A percentile compares a stretch with the other conserved stretches of the same genome.
Evolutionary conservation across 2,113 vertebrate genomes (phyloP).

Genomic region (Manacus vitellinus): DNA sequence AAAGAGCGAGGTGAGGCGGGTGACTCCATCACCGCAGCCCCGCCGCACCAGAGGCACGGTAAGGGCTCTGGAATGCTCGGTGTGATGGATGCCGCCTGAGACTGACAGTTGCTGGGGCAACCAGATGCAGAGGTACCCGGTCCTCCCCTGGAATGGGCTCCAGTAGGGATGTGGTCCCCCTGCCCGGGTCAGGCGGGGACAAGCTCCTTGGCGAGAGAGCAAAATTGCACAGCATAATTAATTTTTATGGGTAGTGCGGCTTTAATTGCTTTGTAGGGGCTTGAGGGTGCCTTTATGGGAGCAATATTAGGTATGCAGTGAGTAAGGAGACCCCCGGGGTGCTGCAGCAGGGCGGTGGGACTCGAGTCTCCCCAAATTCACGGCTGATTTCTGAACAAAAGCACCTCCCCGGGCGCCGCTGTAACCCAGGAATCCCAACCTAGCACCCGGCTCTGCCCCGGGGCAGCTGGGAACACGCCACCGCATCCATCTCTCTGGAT

Average conservation of each 20-base stretch:
- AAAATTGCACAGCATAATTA: accelerated
- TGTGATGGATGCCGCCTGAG: neutral
- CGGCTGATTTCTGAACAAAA: neutral
- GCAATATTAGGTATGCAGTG: neutral
- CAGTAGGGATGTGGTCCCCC: neutral
- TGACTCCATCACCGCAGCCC: neutral
- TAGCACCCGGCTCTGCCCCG: neutral
- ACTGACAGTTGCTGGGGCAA: slow-evolving; percentile 32
- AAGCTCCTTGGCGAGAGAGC: neutral
- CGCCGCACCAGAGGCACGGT: neutral
- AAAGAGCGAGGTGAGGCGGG: neutral
- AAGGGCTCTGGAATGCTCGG: neutral
- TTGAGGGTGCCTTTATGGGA: neutral
- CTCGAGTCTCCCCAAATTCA: neutral
- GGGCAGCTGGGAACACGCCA: neutral
- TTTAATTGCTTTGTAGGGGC: neutral
- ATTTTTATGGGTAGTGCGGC: neutral
- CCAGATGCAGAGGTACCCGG: neutral
- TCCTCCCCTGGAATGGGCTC: neutral
- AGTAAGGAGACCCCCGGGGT: neutral
- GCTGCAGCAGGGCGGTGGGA: neutral
- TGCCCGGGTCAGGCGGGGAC: neutral
- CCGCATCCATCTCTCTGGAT: neutral
- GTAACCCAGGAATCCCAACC: neutral
- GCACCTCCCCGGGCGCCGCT: neutral